Conservation (phyloP, 2,888 invertebrate species). For the Cheilosia vulpina region DNA sequence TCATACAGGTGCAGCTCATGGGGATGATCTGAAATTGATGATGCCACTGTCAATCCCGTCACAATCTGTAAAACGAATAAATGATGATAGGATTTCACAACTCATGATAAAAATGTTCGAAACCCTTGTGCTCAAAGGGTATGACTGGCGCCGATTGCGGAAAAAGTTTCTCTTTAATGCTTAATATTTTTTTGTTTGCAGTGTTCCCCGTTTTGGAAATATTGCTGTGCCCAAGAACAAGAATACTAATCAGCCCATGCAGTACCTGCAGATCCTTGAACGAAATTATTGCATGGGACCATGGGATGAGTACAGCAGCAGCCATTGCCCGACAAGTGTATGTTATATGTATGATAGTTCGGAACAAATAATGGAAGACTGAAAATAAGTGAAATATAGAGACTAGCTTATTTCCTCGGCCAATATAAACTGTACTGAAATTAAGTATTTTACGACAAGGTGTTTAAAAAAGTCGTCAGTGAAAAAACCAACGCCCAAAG, state of each 20-base stretch:
- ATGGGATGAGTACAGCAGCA: constrained; percentile 24
- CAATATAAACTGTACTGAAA: too few relatives aligned
- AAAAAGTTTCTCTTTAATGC: neutral
- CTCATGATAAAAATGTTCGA: constrained; percentile 54
- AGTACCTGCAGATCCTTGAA: constrained; percentile 50
- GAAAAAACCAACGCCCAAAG: too few relatives aligned
- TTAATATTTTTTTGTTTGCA: constrained; percentile 9
- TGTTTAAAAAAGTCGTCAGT: too few relatives aligned
- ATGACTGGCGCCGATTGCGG: neutral
- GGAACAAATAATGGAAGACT: neutral
- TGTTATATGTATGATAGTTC: constrained; percentile 42
- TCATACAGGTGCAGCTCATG: constrained; percentile 54
- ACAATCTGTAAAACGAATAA: neutral
- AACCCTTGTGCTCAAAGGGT: constrained; percentile 40
- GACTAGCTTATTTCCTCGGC: too few relatives aligned
- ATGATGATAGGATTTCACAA: constrained; percentile 41
- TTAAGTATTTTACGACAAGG: too few relatives aligned
- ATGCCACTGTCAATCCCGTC: constrained; percentile 12
- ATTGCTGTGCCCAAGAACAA: constrained; percentile 28
- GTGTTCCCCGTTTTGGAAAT: constrained; percentile 39
- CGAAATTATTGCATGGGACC: constrained; percentile 31
- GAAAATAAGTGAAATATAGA: neutral
- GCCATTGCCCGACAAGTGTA: neutral
- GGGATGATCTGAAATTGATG: constrained; percentile 53
- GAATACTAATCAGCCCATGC: constrained; percentile 7